Evolutionary conservation across 2,797 vertebrate genomes (phyloP).

Genomic region (Pseudopleuronectes americanus): DNA sequence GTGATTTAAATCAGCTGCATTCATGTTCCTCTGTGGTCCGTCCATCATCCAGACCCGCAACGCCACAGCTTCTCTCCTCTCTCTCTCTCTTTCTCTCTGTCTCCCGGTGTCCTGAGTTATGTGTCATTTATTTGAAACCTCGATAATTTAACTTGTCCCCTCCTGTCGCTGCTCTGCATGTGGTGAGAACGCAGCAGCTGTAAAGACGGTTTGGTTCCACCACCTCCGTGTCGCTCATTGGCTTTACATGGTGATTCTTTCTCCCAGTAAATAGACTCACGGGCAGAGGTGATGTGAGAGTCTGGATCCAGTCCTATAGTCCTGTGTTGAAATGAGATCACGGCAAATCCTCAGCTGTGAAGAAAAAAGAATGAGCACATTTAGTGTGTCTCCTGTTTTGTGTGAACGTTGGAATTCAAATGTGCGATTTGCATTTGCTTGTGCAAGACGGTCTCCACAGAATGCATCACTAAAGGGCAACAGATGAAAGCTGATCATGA

Average conservation of each 20-base stretch:
- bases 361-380: slow-evolving; percentile 16
- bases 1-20: slow-evolving; percentile 85
- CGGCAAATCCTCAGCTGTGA: slow-evolving; percentile 44
- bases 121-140: slow-evolving; percentile 85
- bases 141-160: slow-evolving; percentile 82
- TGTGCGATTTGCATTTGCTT: slow-evolving; percentile 48
- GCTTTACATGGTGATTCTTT: slow-evolving; percentile 41
- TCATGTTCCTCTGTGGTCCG: slow-evolving; percentile 80
- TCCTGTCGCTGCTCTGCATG: slow-evolving; percentile 57
- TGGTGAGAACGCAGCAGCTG: slow-evolving; percentile 70
- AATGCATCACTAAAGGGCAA: slow-evolving; percentile 67
- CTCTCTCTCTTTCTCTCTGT: slow-evolving; percentile 36
- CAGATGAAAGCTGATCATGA: slow-evolving; percentile 71
- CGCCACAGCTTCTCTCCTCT: slow-evolving; percentile 37
- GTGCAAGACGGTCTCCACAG: slow-evolving; percentile 31
- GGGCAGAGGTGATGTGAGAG: slow-evolving; percentile 59
- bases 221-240: slow-evolving; percentile 42
- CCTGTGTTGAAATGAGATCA: slow-evolving; percentile 51
- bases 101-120: slow-evolving; percentile 80
- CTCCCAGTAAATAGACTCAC: slow-evolving; percentile 43
- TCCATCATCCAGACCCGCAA: slow-evolving; percentile 79
- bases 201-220: slow-evolving; percentile 43
- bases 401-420: slow-evolving; percentile 25
- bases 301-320: slow-evolving; percentile 50
- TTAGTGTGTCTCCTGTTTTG: slow-evolving; percentile 8